Conservation (phyloP, 2,113 vertebrate species). For the Pogonocichla stellata region DNA sequence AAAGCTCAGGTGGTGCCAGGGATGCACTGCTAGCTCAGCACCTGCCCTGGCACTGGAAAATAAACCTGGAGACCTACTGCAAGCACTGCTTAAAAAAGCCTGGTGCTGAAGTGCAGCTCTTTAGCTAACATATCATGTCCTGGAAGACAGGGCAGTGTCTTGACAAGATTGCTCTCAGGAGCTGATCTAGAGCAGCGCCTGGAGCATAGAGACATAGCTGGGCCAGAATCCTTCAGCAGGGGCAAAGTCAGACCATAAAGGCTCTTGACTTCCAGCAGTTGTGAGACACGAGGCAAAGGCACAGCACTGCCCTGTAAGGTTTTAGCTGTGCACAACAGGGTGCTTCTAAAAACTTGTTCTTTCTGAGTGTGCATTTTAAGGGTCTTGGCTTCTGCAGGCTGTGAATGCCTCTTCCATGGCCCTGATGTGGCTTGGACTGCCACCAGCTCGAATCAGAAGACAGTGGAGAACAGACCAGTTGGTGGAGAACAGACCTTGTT, state of each 20-base stretch:
- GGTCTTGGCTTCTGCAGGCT: background rate
- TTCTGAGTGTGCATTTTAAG: background rate
- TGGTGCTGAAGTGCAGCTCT: background rate
- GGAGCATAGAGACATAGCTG: background rate
- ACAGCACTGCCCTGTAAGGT: background rate
- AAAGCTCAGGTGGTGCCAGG: background rate
- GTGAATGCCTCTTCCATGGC: fast-evolving
- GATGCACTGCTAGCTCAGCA: background rate
- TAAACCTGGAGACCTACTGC: background rate
- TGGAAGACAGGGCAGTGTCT: background rate
- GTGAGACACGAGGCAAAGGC: background rate
- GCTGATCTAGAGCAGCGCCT: background rate
- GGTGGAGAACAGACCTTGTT: background rate
- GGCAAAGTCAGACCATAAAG: background rate
- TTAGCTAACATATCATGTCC: fast-evolving
- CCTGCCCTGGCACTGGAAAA: background rate
- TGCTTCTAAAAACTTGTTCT: background rate
- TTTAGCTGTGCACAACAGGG: background rate
- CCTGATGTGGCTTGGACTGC: fast-evolving
- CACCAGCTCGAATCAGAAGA: background rate
- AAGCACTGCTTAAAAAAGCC: background rate
- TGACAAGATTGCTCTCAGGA: background rate
- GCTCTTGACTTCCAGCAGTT: background rate
- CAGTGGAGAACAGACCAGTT: background rate
- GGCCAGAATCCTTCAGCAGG: background rate